phyloP scores from a whole-genome alignment of 23 tunicate genomes.

The Halocynthia aurantium region DNA sequence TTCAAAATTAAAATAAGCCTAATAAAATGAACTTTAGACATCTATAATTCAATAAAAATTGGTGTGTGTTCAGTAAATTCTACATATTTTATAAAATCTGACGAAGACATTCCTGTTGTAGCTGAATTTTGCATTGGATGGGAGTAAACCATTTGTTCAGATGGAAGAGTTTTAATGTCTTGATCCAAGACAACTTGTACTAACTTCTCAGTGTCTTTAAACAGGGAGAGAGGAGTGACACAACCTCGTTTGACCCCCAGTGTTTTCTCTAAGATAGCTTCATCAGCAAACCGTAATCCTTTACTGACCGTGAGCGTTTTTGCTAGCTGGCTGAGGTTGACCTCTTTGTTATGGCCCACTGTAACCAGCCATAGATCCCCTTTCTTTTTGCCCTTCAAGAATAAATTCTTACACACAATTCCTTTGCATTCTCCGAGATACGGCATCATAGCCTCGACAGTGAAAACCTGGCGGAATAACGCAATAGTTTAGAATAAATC shows the following conservation, averaged over 20 bases:
- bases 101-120: conserved; percentile 41
- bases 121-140: conserved; percentile 88
- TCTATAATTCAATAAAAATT: conserved; percentile 14
- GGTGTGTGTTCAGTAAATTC: conserved; percentile 54
- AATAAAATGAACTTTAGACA: neutral
- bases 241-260: conserved; percentile 71
- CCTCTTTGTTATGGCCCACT: conserved; percentile 40
- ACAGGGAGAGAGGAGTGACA: conserved; percentile 75
- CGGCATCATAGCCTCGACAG: conserved; percentile 92
- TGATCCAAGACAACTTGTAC: conserved; percentile 55
- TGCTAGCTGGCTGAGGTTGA: conserved; percentile 41
- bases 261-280: conserved; percentile 53
- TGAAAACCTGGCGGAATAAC: conserved; percentile 44
- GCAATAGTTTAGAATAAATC: neutral
- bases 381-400: conserved; percentile 86
- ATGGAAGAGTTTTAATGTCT: conserved; percentile 22
- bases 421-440: conserved; percentile 52
- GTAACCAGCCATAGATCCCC: conserved; percentile 72
- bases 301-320: conserved; percentile 46
- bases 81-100: conserved; percentile 45
- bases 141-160: conserved; percentile 44
- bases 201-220: conserved; percentile 31
- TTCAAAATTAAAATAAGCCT: neutral
- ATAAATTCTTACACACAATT: conserved; percentile 70
- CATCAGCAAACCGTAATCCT: conserved; percentile 90